Evolutionary conservation across 2,113 vertebrate genomes (phyloP).

Genomic region (Phylloscopus whistleri): DNA sequence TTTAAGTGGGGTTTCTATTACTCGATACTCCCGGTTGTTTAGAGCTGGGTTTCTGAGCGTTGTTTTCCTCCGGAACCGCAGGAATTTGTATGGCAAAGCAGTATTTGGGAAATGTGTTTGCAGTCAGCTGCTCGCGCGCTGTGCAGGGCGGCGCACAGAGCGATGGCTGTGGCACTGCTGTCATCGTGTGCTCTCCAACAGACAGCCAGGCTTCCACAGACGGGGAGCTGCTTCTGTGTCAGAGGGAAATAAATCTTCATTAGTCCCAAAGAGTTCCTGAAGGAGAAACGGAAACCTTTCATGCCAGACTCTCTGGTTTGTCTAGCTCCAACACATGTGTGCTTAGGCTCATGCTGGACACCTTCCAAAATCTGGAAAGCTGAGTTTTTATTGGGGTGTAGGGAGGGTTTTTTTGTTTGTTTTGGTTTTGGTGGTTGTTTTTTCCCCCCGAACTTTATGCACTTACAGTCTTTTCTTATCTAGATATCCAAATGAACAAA

Average conservation of each 20-base stretch:
- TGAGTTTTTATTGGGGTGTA: not conserved
- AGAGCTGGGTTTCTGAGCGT: not conserved
- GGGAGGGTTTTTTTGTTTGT: not conserved
- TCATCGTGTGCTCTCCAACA: fast-evolving
- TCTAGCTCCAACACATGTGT: not conserved
- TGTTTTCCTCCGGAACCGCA: not conserved
- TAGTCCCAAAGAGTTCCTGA: not conserved
- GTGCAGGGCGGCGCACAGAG: not conserved
- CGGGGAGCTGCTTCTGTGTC: not conserved
- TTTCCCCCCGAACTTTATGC: not conserved
- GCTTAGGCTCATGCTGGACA: not conserved
- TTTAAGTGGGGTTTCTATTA: not conserved
- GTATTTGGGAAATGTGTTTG: not conserved
- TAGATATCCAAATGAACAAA: not conserved
- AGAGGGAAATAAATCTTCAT: not conserved
- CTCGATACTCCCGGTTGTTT: not conserved
- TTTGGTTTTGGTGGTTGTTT: not conserved
- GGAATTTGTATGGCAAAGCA: not conserved
- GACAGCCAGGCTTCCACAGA: fast-evolving
- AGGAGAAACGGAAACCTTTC: not conserved
- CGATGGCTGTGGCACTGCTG: not conserved
- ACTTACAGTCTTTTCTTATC: not conserved
- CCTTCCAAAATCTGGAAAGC: not conserved
- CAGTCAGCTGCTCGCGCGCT: not conserved
- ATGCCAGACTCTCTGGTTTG: not conserved